A percentile compares a stretch with the other conserved stretches of the same genome.
These are phyloP conservation scores for Noctua pronuba DNA, from an alignment of 2,888 invertebrate genomes.

Conservation along the genomic window DNA sequence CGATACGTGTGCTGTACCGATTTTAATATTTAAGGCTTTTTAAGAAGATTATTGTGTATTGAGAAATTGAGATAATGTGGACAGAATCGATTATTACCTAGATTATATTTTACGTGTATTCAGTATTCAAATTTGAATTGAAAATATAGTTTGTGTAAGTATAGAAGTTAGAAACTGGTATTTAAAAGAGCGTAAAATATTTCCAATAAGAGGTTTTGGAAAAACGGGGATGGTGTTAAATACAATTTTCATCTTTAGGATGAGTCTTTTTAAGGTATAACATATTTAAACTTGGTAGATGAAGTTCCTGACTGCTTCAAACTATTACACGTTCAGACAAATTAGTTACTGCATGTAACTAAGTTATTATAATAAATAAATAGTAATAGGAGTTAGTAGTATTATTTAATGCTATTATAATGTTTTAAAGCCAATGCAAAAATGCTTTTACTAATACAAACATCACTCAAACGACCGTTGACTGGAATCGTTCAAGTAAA, in stretches of 20 bases:
- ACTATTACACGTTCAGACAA: background rate
- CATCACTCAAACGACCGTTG: conserved; percentile 24
- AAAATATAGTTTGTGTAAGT: background rate
- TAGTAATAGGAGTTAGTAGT: no score
- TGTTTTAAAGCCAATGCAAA: background rate
- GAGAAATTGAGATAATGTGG: background rate
- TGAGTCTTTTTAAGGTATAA: background rate
- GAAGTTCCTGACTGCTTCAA: background rate
- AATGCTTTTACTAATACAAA: background rate
- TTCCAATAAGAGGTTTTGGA: background rate
- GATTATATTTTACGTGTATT: background rate
- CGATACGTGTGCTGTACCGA: conserved; percentile 56
- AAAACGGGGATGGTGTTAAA: no score
- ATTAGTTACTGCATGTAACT: background rate
- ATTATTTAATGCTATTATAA: no score
- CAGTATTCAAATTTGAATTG: background rate
- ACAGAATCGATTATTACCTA: background rate
- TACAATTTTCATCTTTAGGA: background rate
- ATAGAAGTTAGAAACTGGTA: background rate
- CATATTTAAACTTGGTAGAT: background rate
- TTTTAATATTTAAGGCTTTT: conserved; percentile 18
- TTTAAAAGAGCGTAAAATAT: background rate
- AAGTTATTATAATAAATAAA: background rate
- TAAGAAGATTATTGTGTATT: background rate
- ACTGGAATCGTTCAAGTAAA: conserved; percentile 47